Conservation (phyloP, 2,113 vertebrate genomes). For the Morone saxatilis region DNA sequence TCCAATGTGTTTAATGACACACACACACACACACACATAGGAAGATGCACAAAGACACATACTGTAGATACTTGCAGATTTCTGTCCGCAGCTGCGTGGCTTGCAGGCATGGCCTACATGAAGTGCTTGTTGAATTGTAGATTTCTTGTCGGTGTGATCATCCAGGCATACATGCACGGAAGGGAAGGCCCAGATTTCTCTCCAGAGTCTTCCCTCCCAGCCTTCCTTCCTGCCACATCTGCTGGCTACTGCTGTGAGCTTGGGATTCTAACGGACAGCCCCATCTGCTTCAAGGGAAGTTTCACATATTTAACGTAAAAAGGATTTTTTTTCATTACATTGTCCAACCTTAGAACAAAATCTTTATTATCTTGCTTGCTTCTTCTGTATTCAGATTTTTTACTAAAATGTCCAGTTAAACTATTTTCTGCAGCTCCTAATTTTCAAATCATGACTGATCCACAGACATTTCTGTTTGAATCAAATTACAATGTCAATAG, state of each 20-base stretch:
- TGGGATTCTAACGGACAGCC: constrained; percentile 66
- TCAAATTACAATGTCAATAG: constrained; percentile 40
- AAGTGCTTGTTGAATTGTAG: constrained; percentile 74
- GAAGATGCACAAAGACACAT: constrained; percentile 43
- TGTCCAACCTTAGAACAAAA: constrained; percentile 22
- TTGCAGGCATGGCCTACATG: constrained; percentile 62
- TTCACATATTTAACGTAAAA: constrained; percentile 28
- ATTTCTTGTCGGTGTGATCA: constrained; percentile 76
- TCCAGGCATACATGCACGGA: constrained; percentile 71
- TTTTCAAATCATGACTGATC: neutral
- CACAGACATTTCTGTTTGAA: constrained; percentile 13
- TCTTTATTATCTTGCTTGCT: neutral
- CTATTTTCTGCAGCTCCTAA: neutral
- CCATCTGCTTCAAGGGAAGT: constrained; percentile 69
- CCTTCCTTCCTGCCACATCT: constrained; percentile 77
- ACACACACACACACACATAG: constrained; percentile 14
- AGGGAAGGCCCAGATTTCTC: constrained; percentile 68
- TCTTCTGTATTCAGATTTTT: neutral
- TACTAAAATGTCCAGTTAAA: neutral
- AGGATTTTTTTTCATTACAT: neutral
- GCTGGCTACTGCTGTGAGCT: constrained; percentile 72
- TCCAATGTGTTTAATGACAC: neutral
- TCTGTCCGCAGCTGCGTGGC: constrained; percentile 73
- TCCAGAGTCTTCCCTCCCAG: constrained; percentile 65
- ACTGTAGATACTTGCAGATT: constrained; percentile 53